Conservation (phyloP, 2,113 vertebrate species). For the Sander lucioperca region DNA sequence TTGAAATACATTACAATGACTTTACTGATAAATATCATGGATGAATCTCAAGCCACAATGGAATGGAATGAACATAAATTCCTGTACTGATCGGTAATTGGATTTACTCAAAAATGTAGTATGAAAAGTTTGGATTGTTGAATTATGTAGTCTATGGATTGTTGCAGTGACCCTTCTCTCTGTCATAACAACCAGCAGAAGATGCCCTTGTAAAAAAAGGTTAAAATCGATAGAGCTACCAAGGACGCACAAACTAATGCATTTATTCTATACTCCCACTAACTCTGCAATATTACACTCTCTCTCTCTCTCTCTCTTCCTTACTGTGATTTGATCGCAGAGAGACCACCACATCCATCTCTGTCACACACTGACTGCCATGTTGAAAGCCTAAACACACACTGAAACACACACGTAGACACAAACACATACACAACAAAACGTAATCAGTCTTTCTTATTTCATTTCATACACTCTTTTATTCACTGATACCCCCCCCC, state of each 20-base stretch:
- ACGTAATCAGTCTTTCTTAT: slow-evolving; percentile 10
- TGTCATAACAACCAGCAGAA: slow-evolving; percentile 36
- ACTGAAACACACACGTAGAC: not conserved
- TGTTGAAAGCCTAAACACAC: slow-evolving; percentile 54
- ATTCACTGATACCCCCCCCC: not conserved
- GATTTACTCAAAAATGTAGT: not conserved
- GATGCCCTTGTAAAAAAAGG: slow-evolving; percentile 46
- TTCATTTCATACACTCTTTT: slow-evolving; percentile 22
- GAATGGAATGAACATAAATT: not conserved
- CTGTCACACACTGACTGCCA: slow-evolving; percentile 66
- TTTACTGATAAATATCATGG: not conserved
- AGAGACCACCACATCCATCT: slow-evolving; percentile 72
- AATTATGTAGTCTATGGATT: not conserved
- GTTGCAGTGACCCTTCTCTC: not conserved
- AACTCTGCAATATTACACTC: slow-evolving; percentile 52
- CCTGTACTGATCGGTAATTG: not conserved
- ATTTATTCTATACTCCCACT: slow-evolving; percentile 49
- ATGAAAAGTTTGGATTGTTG: slow-evolving; percentile 6
- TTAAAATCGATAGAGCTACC: slow-evolving; percentile 54
- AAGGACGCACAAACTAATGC: slow-evolving; percentile 61
- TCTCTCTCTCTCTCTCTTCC: slow-evolving; percentile 27
- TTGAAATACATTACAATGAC: not conserved
- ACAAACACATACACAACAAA: not conserved
- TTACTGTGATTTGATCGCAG: slow-evolving; percentile 64
- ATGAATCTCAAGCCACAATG: not conserved